A percentile compares a stretch with the other conserved stretches of the same genome.
Evolutionary conservation across 1,140 invertebrate species (phyloP).

Genomic region (Hormaphis cornu): DNA sequence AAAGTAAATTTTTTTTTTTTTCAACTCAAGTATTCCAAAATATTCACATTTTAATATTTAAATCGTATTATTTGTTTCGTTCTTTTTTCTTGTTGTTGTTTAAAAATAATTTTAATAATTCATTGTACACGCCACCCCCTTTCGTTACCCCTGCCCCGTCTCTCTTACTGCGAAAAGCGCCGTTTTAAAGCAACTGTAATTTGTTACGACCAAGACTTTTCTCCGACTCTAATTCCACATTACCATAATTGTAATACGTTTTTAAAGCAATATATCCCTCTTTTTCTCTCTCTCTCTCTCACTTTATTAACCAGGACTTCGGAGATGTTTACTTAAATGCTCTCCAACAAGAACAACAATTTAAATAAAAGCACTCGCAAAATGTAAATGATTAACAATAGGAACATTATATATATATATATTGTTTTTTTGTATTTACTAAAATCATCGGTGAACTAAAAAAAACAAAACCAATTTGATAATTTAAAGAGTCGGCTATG

Average conservation of each 20-base stretch:
- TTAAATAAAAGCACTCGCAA: slow-evolving; percentile 30
- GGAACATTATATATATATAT: too few species aligned
- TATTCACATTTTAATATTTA: not conserved
- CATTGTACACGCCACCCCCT: not conserved
- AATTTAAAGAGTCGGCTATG: too few species aligned
- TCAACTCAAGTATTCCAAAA: not conserved
- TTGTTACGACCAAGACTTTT: slow-evolving; percentile 29
- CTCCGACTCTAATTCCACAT: slow-evolving; percentile 25
- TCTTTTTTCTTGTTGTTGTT: not conserved
- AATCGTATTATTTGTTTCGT: not conserved
- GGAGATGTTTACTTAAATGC: slow-evolving; percentile 25
- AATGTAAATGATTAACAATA: slow-evolving; percentile 25
- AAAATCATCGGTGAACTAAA: too few species aligned
- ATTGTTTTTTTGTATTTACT: too few species aligned
- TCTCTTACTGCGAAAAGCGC: not conserved
- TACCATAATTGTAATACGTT: slow-evolving; percentile 31
- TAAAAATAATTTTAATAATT: slow-evolving; percentile 25
- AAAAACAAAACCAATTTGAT: too few species aligned
- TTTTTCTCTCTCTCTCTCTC: not conserved
- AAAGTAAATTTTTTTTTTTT: too few species aligned
- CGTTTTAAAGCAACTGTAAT: slow-evolving; percentile 24
- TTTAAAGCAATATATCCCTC: slow-evolving; percentile 11
- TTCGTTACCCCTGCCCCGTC: not conserved
- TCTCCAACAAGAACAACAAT: slow-evolving; percentile 19
- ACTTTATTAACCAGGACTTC: slow-evolving; percentile 27